Evolutionary conservation across 2,888 invertebrate genomes (phyloP), one percentile per base, ranked within the genome.

Genomic region (Eumacrocentrus americanus): DNA sequence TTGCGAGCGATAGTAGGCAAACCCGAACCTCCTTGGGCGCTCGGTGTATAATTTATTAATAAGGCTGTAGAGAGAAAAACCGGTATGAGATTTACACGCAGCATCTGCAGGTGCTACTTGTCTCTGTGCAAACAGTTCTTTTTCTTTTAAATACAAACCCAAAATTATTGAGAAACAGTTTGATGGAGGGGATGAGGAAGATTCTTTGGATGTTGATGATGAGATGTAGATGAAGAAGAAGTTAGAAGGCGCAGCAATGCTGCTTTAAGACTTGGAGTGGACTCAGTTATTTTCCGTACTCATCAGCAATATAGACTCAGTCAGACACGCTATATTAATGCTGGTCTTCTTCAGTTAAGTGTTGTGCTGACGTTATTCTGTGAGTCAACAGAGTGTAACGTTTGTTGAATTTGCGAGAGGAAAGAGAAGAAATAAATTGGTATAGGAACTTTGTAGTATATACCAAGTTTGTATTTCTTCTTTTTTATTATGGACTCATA

Each of bases 31-130:
- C 74, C 73, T 72, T 72, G 73, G 70, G 67, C 68, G 47, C 55
- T 60, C 23, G 11, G 67, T 66, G 69, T 71, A 70, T 70, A 72
- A 75, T 75, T 74, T 73, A 74, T 74, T 72, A 70, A 74, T 74
- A 74, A 74, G 73, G 67, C 70, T 73, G 69, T 70, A 55, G 57
- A 57, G 60, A 60, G 48, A 58, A 63, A 58, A 61, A 65, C 64
- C 68, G 67, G 65, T 68, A 66, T 68, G 20, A 63, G 64, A 66
- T 66, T 62, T 44, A 62, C 60, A 56, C 58, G 58, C 61, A 63
- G 61, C 63, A 65, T 63, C 63, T 58, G 57, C 60, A 65, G 65
- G 63, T 67, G 65, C 60, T 63, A 62, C 48, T 57, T 46, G 44
- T 52, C 46, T 42, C 22, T 44, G 48, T 48, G 12, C 12, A 23